A percentile compares a stretch with the other conserved stretches of the same genome.
Evolutionary conservation across 2,113 vertebrate genomes (phyloP).

Genomic region (Bungarus multicinctus): DNA sequence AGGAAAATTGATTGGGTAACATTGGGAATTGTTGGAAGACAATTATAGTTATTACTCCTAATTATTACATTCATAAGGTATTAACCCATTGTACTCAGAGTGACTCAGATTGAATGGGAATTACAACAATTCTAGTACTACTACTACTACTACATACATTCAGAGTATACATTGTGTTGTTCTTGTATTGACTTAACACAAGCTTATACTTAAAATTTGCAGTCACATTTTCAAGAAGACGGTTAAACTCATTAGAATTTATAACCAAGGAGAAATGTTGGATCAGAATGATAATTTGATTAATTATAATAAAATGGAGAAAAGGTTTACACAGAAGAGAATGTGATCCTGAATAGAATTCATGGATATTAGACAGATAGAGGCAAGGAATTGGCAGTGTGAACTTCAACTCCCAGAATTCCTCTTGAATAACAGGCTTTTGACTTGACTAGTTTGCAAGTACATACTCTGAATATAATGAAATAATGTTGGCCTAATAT

Average conservation of each 20-base stretch:
- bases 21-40: background rate
- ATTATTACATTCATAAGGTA: background rate
- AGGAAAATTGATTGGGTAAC: background rate
- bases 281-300: background rate
- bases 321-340: background rate
- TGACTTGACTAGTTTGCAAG: background rate
- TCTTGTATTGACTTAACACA: background rate
- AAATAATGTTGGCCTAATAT: slow-evolving; percentile 14
- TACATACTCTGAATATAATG: background rate
- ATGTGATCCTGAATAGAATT: background rate
- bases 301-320: background rate
- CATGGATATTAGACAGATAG: background rate
- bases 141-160: background rate
- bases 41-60: background rate
- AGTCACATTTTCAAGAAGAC: background rate
- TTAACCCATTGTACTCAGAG: background rate
- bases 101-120: background rate
- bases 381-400: background rate
- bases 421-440: background rate
- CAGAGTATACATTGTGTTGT: background rate
- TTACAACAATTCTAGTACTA: background rate
- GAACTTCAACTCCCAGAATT: background rate
- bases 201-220: background rate
- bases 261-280: background rate
- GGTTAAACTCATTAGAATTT: background rate